phyloP scores from a whole-genome alignment of 2,797 vertebrate species.

The Tenualosa ilisha region DNA sequence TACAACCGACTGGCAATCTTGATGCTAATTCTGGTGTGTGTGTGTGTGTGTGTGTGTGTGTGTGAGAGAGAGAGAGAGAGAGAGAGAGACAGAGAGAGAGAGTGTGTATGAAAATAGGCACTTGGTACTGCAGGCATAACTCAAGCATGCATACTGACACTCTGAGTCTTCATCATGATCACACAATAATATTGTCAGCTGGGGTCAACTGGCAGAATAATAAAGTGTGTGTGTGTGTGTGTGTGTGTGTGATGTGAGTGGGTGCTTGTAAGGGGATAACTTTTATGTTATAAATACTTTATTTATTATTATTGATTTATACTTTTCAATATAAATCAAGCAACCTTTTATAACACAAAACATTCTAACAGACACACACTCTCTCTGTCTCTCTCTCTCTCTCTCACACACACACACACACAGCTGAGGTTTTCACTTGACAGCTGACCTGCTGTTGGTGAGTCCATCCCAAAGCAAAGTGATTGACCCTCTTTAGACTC shows the following conservation, averaged over 20 bases:
- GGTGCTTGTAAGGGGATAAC: background rate
- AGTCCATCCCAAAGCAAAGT: background rate
- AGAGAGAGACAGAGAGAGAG: constrained; percentile 22
- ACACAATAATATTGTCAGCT: background rate
- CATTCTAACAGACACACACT: background rate
- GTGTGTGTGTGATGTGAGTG: background rate
- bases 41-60: background rate
- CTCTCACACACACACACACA: constrained; percentile 10
- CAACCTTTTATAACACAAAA: background rate
- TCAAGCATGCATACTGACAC: background rate
- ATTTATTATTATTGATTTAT: no score
- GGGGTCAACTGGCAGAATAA: constrained; percentile 29
- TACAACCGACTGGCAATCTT: background rate
- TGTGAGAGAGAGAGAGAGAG: constrained; percentile 23
- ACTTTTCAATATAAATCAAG: no score
- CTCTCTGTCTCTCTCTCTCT: no score
- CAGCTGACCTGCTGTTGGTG: background rate
- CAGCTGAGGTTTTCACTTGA: background rate
- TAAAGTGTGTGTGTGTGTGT: background rate
- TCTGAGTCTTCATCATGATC: background rate
- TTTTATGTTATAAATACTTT: background rate
- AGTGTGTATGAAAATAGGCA: constrained; percentile 38
- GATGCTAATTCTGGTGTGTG: constrained; percentile 3
- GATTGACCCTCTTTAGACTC: background rate
- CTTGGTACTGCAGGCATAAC: constrained; percentile 25